Evolutionary conservation across 2,888 invertebrate species (phyloP).

Genomic region (Pristionchus mayeri): DNA sequence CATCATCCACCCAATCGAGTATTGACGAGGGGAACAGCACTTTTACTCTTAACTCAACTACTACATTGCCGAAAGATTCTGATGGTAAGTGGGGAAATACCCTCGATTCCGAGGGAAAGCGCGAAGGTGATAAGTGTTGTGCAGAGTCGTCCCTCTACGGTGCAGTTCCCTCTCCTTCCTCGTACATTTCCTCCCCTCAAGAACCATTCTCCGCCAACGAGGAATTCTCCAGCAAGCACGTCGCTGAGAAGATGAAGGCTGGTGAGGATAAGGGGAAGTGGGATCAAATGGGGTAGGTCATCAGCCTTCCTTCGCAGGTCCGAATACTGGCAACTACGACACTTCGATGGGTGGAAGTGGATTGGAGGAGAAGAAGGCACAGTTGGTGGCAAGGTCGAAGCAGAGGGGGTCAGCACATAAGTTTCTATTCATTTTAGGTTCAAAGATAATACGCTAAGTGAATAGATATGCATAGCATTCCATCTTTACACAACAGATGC

Average conservation of each 20-base stretch:
- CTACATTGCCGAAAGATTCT: neutral
- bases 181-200: conserved; percentile 35
- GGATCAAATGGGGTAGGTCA: neutral
- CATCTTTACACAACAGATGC: neutral
- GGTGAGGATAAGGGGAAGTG: neutral
- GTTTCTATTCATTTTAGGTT: neutral
- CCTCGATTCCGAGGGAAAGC: neutral
- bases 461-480: too few species aligned
- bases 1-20: neutral
- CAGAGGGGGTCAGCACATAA: neutral
- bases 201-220: conserved; percentile 12
- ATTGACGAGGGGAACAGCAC: neutral
- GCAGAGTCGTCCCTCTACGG: neutral
- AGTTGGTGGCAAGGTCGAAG: neutral
- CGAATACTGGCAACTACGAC: conserved; percentile 42
- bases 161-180: neutral
- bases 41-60: neutral
- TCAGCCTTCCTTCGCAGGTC: conserved; percentile 6
- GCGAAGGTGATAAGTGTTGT: neutral
- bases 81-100: neutral
- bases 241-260: conserved; percentile 25
- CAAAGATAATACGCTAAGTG: too few species aligned
- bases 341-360: conserved; percentile 30
- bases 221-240: neutral
- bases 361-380: neutral